Base-by-base conservation (phyloP, 2,888 invertebrate genomes). In the Phortica magna region DNA sequence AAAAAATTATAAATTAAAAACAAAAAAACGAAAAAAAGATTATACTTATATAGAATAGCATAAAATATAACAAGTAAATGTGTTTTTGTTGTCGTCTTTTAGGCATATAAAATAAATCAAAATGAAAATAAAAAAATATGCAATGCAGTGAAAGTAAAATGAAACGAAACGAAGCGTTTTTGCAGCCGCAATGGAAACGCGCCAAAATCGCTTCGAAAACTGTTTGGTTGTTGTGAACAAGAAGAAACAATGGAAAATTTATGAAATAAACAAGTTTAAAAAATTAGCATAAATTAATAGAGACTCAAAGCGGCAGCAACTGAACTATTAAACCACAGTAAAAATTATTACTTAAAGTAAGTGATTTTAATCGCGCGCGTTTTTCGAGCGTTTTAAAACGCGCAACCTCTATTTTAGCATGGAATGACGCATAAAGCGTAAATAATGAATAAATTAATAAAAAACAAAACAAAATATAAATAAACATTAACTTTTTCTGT, bases 401-500 rank as follows among this genome's bases (percentile, higher is more conserved):
- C 78, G 17, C 59, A 71, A 61, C 80, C 81, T 82, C 80, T 86
- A 83, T 86, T 85, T 80, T 85, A 84, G 84, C 80, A 77, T 31
- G 31, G 31, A 31, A 31, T 31, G 31, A 31, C 2, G 31, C 31
- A 31, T 31, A 31, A 31, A 31, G 31, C 31, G 5, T 31, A 31
- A 31, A 31, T 31, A 81, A 76, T 77, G 55, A 65, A 78, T 78
- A 79, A 74, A 65, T 55, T 72, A 76, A 43, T 55, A 75, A 67
- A 76, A 74, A 77, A 74, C 67, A 64, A 77, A 74, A 76, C 70
- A 78, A 78, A 80, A 76, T 82, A 83, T 81, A 84, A 84, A 80
- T 79, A 85, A 79, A 82, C 7, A 71, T 19, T 85, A 87, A 86
- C 86, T 83, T 86, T 86, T 87, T 86, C 86, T 86, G 86, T 86